Base-by-base conservation (phyloP, 2,888 invertebrate species). In the Lepidocyrtoides sp. region DNA sequence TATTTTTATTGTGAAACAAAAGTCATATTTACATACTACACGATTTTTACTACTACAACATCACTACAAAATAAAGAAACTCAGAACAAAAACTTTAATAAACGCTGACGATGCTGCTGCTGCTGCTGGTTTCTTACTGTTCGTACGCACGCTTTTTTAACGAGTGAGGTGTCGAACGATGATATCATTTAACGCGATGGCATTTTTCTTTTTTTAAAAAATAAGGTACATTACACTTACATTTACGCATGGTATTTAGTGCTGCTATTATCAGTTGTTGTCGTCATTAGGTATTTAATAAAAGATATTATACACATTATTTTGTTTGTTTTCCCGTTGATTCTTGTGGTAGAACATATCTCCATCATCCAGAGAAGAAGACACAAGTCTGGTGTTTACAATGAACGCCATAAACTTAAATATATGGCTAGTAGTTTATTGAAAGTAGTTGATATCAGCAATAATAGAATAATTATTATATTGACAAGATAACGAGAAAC, bases 211-310 rank as follows among this genome's bases (percentile, higher is more conserved):
- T 63, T 63, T 23, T 23, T 23, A 60, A 60, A 5, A 3, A 26
- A 75, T 81, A 81, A 81, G 79, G 79, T 81, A 81, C 79, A 81
- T 81, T 81, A 77, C 77, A 48, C 51, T 48, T 75, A n/a, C n/a
- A 51, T 48, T 51, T 26, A 23, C 12, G 51, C 48, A 23, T 41
- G 12, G 10, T 10, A 10, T 17, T 2, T 57, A 60, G 17, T 69
- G 48, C 5, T 75, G 29, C 29, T 63, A 63, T 63, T 63, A 63
- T 63, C 14, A 63, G 29, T 48, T 51, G 48, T 48, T 26, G n/a
- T n/a, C n/a, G n/a, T n/a, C n/a, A n/a, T n/a, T n/a, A n/a, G n/a
- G n/a, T n/a, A n/a, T n/a, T n/a, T n/a, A n/a, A n/a, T n/a, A n/a
- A n/a, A n/a, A n/a, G n/a, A n/a, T n/a, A 69, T 69, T 69, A 41